These are phyloP conservation scores for Sebastes matsubarae DNA, from an alignment of 2,797 vertebrate genomes.

Conservation along the genomic window DNA sequence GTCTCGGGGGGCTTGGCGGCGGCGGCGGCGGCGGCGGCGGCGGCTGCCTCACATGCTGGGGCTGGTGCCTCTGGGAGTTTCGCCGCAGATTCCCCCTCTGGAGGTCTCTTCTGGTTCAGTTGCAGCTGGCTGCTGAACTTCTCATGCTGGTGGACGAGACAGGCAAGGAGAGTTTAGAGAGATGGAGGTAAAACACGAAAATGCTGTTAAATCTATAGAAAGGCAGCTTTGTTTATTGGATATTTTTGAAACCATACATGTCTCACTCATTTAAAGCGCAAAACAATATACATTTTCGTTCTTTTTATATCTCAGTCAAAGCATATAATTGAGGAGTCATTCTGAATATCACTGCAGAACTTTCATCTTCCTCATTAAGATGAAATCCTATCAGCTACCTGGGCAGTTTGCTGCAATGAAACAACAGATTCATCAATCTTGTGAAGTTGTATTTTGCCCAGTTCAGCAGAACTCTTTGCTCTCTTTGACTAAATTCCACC, in stretches of 20 bases:
- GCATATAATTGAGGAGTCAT: not conserved
- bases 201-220: not conserved
- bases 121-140: slow-evolving; percentile 97
- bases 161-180: slow-evolving; percentile 1
- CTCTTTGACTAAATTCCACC: slow-evolving; percentile 1
- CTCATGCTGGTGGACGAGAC: slow-evolving; percentile 85
- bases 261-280: not conserved
- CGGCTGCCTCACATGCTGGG: slow-evolving; percentile 39
- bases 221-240: not conserved
- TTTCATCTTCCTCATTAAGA: slow-evolving; percentile 4
- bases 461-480: slow-evolving; percentile 42
- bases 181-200: not conserved
- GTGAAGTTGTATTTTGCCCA: slow-evolving; percentile 18
- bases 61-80: slow-evolving; percentile 52
- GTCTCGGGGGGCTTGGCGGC: slow-evolving; percentile 77
- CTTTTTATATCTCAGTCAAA: not conserved
- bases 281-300: not conserved
- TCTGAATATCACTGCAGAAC: not conserved
- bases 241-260: not conserved
- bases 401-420: slow-evolving; percentile 29
- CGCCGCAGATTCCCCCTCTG: slow-evolving; percentile 68
- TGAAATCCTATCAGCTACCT: slow-evolving; percentile 13
- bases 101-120: slow-evolving; percentile 86
- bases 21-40: slow-evolving; percentile 23
- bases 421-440: slow-evolving; percentile 25